A percentile compares a stretch with the other conserved stretches of the same genome.
phyloP scores from a whole-genome alignment of 2,797 vertebrate species.

The Eleutherodactylus coqui region DNA sequence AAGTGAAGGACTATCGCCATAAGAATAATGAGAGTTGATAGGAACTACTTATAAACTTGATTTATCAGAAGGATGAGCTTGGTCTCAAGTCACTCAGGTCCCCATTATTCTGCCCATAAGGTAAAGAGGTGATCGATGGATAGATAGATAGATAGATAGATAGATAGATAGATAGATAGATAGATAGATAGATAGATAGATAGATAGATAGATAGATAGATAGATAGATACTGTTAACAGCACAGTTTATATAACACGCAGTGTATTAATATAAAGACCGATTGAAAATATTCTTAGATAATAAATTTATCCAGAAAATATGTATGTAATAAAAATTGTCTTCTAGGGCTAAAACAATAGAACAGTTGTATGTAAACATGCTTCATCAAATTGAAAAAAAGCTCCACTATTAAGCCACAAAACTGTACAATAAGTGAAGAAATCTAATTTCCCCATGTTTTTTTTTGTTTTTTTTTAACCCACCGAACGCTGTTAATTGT shows the following conservation, averaged over 20 bases:
- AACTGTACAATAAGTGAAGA: conserved; percentile 73
- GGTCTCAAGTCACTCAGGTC: neutral
- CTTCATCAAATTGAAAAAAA: conserved; percentile 75
- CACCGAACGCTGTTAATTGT: conserved; percentile 70
- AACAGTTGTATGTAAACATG: conserved; percentile 18
- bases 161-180: conserved; percentile 15
- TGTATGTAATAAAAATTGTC: neutral
- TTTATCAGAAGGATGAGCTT: neutral
- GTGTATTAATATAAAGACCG: neutral
- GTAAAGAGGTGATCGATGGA: too few species aligned
- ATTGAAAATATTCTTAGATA: neutral
- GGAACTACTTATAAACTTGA: conserved; percentile 23
- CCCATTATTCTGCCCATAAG: neutral
- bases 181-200: conserved; percentile 34
- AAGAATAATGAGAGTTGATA: conserved; percentile 29
- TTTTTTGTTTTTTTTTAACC: conserved; percentile 64
- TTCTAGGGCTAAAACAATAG: neutral
- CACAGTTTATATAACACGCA: neutral
- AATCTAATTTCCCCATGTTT: conserved; percentile 78
- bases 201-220: conserved; percentile 26
- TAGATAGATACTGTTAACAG: neutral
- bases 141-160: neutral
- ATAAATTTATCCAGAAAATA: neutral
- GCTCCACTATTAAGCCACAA: conserved; percentile 74
- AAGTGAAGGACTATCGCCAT: neutral